Evolutionary conservation across 2,888 invertebrate species (phyloP), one percentile per base, ranked within the genome.

Genomic region (Charanyca ferruginea): DNA sequence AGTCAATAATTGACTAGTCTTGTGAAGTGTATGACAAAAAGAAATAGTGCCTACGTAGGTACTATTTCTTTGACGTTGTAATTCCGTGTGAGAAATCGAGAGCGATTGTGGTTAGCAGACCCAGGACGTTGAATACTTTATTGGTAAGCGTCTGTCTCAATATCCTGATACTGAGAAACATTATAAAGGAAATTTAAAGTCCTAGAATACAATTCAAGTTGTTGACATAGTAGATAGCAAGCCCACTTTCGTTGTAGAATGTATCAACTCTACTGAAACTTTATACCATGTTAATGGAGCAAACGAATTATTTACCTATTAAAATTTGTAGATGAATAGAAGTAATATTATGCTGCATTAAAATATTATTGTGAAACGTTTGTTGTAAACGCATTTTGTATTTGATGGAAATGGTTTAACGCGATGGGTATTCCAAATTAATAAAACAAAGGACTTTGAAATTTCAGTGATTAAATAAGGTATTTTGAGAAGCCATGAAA

Each of bases 201-300:
- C 62, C 54, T 41, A 63, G 22, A 73, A 55, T 38, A 80, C 69
- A 67, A 73, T 65, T 51, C n/a, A 51, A 65, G 69, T 42, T 23
- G 54, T 25, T 59, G 74, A 66, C 62, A 66, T 63, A 66, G 53
- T 41, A 38, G 44, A 44, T 59, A 54, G 41, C 44, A 44, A 59
- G 32, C 25, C 18, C 42, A 71, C 67, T 71, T 73, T 71, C 74
- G 25, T 32, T 69, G 32, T 55, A 44, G 8, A 68, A 52, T 41
- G 28, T 51, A 45, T n/a, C 0, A 23, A 45, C 11, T 28, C 6
- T 28, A 47, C 11, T 9, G 11, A 18, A 32, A 25, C 6, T 4
- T 32, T 32, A 32, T 9, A 32, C 11, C 9, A 32, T 32, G 8
- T 32, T 32, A 32, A 9, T 32, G 8, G 9, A 32, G 7, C 32